Evolutionary conservation across 2,888 invertebrate genomes (phyloP).

Genomic region (Microplitis deprimator): DNA sequence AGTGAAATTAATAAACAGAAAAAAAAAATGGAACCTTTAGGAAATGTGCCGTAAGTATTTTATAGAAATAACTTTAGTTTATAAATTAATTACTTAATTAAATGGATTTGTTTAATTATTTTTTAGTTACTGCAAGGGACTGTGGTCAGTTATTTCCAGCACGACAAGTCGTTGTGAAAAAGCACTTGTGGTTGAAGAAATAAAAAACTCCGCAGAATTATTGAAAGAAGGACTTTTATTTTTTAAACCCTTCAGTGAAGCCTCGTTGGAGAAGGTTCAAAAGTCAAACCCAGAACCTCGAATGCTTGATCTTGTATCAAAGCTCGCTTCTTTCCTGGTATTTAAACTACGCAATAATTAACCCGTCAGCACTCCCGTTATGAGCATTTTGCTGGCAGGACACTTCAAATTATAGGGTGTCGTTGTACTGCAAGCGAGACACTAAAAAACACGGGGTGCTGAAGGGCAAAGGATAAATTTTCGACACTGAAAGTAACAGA

Average conservation of each 20-base stretch:
- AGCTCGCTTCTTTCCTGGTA: slow-evolving; percentile 67
- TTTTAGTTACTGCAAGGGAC: slow-evolving; percentile 66
- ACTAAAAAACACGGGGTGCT: too few species aligned
- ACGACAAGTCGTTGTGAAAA: slow-evolving; percentile 68
- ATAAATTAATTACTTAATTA: neutral
- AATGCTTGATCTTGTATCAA: slow-evolving; percentile 67
- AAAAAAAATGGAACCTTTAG: slow-evolving; percentile 58
- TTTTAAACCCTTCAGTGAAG: slow-evolving; percentile 64
- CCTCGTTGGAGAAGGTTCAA: slow-evolving; percentile 60
- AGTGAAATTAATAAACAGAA: too few species aligned
- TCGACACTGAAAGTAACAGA: too few species aligned
- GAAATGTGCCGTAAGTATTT: slow-evolving; percentile 62
- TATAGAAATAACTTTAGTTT: neutral
- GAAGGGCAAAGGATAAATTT: too few species aligned
- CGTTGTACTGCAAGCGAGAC: too few species aligned
- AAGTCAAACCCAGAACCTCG: slow-evolving; percentile 62
- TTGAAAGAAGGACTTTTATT: slow-evolving; percentile 64
- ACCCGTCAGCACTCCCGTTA: too few species aligned
- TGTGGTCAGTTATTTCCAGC: slow-evolving; percentile 69
- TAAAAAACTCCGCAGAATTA: slow-evolving; percentile 62
- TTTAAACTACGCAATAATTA: slow-evolving; percentile 4
- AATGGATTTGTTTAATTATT: neutral
- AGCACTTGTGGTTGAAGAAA: slow-evolving; percentile 67
- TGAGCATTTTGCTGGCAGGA: too few species aligned
- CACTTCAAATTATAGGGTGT: neutral